A percentile compares a stretch with the other conserved stretches of the same genome.
Evolutionary conservation across 2,797 vertebrate species (phyloP).

Genomic region (Acomys russatus): DNA sequence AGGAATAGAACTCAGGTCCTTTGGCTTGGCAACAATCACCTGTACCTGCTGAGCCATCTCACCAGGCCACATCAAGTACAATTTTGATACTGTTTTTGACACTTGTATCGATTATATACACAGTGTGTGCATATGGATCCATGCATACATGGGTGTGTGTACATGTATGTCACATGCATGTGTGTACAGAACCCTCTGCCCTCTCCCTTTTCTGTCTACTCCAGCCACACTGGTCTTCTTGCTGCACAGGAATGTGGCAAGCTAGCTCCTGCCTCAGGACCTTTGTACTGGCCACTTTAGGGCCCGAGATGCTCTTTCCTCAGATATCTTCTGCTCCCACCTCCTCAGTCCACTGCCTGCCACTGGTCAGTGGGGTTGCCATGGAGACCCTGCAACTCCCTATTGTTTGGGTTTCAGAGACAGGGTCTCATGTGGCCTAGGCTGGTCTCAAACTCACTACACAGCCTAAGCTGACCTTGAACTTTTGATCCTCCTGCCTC

Average conservation of each 20-base stretch:
- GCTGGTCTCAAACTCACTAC: background rate
- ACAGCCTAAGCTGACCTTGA: background rate
- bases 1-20: background rate
- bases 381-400: background rate
- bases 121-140: no score
- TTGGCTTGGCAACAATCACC: background rate
- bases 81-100: background rate
- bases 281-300: background rate
- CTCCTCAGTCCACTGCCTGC: background rate
- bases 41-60: background rate
- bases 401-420: background rate
- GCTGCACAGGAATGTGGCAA: background rate
- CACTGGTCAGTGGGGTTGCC: background rate
- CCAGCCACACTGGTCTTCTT: background rate
- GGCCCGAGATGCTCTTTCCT: background rate
- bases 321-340: background rate
- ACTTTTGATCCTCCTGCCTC: background rate
- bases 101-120: background rate
- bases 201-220: background rate
- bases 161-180: accelerated
- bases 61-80: background rate
- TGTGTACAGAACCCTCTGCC: accelerated
- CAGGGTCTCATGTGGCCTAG: background rate
- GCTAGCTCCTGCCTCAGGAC: background rate
- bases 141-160: background rate